Evolutionary conservation across 2,888 invertebrate species (phyloP), one percentile per base, ranked within the genome.

Genomic region (Altica lythri): DNA sequence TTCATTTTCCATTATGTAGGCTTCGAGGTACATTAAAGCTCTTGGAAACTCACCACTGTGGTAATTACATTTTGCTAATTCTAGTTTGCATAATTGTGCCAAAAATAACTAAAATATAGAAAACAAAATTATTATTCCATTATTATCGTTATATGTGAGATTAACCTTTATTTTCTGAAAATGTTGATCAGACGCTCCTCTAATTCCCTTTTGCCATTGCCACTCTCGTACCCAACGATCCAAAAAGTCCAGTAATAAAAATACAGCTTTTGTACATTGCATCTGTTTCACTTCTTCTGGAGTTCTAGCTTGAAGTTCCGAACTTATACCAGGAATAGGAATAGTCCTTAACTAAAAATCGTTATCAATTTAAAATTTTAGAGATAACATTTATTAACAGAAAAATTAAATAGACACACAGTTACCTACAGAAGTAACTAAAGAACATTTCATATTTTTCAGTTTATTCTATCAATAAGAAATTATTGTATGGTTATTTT

Each of bases 41-140:
- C 91, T 80, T 42, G 89, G 85, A 65, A 87, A 83, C 67, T 91
- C 90, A 0, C 85, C 86, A 47, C 88, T 89, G 10, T 84, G 81
- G 65, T 86, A 90, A 71, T 89, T 89, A 3, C 88, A 87, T 34
- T 84, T 81, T 0, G 90, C 86, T 63, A 91, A 79, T 3, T 83
- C 77, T 17, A 87, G 72, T 65, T 86, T 86, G 65, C 87, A 85
- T 59, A 88, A 46, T 38, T 43, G 44, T 29, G 46, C 56, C 63
- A 66, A 53, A 10, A 62, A 62, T 40, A 51, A 34, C 56, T 53
- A 35, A 40, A 57, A 56, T 27, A 37, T 22, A 6, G 16, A 25
- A 14, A 46, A 46, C 10, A 17, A 46, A 5, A 35, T 35, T 13
- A 19, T 14, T 18, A 44, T 44, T 17, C 27, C 8, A 44, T n/a